Percentiles rank a stretch among this genome's conserved stretches.
phyloP scores from a whole-genome alignment of 2,797 vertebrate genomes.

The Aeoliscus strigatus region DNA sequence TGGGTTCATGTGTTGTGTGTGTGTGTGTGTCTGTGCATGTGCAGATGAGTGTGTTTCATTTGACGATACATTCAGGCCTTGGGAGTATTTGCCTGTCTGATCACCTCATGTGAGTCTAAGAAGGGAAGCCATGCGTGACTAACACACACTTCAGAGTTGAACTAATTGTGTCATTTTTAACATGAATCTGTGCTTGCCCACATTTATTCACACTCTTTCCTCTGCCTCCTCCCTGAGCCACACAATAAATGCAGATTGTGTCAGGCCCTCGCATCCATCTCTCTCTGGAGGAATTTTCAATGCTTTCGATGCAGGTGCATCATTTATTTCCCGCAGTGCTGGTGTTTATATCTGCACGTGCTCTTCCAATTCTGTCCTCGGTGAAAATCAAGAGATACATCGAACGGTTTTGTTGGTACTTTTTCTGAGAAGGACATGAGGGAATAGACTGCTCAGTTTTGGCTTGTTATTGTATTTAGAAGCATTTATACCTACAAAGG shows the following conservation, averaged over 20 bases:
- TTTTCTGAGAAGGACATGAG: too few species aligned
- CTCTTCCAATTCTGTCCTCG: slow-evolving; percentile 18
- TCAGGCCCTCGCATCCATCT: slow-evolving; percentile 39
- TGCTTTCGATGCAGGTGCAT: slow-evolving; percentile 63
- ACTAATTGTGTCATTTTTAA: slow-evolving; percentile 79
- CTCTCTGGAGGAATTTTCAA: slow-evolving; percentile 55
- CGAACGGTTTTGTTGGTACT: too few species aligned
- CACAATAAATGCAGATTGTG: slow-evolving; percentile 53
- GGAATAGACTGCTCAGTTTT: too few species aligned
- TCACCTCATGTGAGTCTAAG: slow-evolving; percentile 72
- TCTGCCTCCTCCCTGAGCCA: slow-evolving; percentile 61
- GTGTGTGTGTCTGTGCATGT: slow-evolving; percentile 18
- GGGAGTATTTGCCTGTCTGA: slow-evolving; percentile 70
- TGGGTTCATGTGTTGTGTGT: slow-evolving; percentile 12
- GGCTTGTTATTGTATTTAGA: too few species aligned
- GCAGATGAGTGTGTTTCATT: slow-evolving; percentile 53
- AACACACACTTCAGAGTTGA: slow-evolving; percentile 74
- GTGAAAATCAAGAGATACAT: too few species aligned
- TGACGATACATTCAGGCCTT: slow-evolving; percentile 65
- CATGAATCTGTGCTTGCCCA: slow-evolving; percentile 68
- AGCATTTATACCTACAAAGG: too few species aligned
- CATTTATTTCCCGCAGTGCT: slow-evolving; percentile 47
- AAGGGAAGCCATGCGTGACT: slow-evolving; percentile 67
- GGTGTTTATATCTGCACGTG: slow-evolving; percentile 31
- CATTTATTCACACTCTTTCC: slow-evolving; percentile 63